phyloP scores from a whole-genome alignment of 2,888 invertebrate genomes.

The Phorcus lineatus region DNA sequence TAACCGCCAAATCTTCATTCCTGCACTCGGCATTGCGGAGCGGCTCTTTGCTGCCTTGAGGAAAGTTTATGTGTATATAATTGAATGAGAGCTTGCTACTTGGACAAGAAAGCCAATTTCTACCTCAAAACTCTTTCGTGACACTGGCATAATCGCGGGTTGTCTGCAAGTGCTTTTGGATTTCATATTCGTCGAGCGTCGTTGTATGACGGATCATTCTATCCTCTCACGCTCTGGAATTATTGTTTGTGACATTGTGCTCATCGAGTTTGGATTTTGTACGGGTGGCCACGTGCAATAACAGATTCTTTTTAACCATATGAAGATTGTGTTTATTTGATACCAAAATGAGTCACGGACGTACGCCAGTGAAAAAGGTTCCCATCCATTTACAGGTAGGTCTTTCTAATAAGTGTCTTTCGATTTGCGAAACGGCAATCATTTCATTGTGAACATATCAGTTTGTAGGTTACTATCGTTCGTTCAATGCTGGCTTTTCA shows the following conservation, averaged over 20 bases:
- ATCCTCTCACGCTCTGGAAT: background rate
- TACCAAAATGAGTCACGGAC: constrained; percentile 31
- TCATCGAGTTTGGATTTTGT: background rate
- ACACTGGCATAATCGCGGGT: constrained; percentile 3
- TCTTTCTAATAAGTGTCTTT: background rate
- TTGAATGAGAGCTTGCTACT: background rate
- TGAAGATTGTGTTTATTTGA: constrained; percentile 1
- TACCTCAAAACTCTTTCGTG: constrained; percentile 17
- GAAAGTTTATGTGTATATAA: constrained; percentile 17
- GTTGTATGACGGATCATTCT: background rate
- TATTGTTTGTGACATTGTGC: constrained; percentile 7
- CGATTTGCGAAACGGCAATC: no score
- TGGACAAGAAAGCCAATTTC: background rate
- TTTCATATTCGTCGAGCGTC: background rate
- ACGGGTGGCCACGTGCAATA: background rate
- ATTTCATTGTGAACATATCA: no score
- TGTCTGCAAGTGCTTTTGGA: constrained; percentile 11
- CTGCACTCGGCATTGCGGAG: constrained; percentile 2
- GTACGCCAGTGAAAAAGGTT: constrained; percentile 87
- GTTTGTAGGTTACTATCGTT: no score
- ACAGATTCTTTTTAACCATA: background rate
- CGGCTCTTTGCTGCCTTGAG: background rate
- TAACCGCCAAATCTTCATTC: constrained; percentile 27
- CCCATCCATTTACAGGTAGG: constrained; percentile 84
- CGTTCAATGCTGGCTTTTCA: no score